phyloP scores from a whole-genome alignment of 2,888 invertebrate genomes.

The Ochlodes sylvanus region DNA sequence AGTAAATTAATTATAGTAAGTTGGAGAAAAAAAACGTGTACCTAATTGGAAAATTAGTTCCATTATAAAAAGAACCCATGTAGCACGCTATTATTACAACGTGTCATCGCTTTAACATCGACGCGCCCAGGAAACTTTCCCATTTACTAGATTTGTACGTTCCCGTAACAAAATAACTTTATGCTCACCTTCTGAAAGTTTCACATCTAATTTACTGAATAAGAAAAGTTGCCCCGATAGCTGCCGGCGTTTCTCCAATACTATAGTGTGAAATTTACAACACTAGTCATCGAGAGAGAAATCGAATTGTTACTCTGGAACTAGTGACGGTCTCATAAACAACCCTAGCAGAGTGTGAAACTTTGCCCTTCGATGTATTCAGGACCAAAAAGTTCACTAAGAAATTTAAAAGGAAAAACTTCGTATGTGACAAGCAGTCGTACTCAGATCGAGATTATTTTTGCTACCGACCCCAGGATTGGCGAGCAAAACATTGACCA shows the following conservation, averaged over 20 bases:
- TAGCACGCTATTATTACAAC: neutral
- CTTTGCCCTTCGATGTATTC: neutral
- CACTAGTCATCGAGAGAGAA: constrained; percentile 12
- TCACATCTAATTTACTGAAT: constrained; percentile 31
- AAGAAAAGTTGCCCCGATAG: constrained; percentile 21
- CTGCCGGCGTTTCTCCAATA: constrained; percentile 4
- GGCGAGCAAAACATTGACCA: neutral
- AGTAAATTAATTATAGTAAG: too few species aligned
- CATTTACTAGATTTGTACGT: neutral
- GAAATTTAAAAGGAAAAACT: neutral
- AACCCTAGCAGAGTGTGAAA: neutral
- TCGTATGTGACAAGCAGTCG: too few species aligned
- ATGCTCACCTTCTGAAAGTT: constrained; percentile 19
- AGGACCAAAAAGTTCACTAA: neutral
- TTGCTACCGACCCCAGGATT: constrained; percentile 2
- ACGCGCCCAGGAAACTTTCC: constrained; percentile 11
- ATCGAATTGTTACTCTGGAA: neutral
- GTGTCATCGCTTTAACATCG: neutral
- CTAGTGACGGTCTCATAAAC: constrained; percentile 9
- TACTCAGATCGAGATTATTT: neutral
- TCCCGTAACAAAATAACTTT: constrained; percentile 19
- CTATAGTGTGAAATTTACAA: constrained; percentile 9
- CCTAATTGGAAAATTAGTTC: too few species aligned
- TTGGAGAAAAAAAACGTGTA: too few species aligned
- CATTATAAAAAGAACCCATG: too few species aligned